Evolutionary conservation across 2,113 vertebrate genomes (phyloP).

Genomic region (Callospermophilus lateralis): DNA sequence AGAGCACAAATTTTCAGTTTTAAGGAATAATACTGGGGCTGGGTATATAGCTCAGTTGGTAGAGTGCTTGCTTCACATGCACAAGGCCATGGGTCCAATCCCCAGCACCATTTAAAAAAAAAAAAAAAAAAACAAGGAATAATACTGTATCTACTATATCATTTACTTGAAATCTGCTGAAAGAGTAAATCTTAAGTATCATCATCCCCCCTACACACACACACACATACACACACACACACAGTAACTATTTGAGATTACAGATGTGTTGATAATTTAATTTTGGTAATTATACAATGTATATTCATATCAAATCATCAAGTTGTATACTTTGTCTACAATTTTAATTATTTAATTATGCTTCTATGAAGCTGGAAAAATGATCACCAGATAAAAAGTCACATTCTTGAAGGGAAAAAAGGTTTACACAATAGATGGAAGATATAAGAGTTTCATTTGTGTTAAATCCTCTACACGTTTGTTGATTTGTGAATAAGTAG

Average conservation of each 20-base stretch:
- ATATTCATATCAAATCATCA: background rate
- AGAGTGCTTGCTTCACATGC: no score
- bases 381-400: slow-evolving; percentile 2
- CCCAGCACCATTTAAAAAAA: no score
- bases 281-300: background rate
- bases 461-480: slow-evolving; percentile 28
- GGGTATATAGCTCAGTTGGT: no score
- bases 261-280: background rate
- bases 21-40: no score
- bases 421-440: background rate
- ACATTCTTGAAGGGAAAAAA: slow-evolving; percentile 17
- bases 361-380: background rate
- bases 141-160: background rate
- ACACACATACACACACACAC: background rate
- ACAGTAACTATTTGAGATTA: background rate
- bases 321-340: background rate
- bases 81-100: no score
- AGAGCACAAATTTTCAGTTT: background rate
- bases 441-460: slow-evolving; percentile 18
- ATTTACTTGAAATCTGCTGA: background rate
- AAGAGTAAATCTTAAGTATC: background rate
- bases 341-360: background rate
- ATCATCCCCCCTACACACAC: background rate
- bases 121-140: no score
- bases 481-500: slow-evolving; percentile 5